Evolutionary conservation across 2,888 invertebrate species (phyloP).

Genomic region (Drosophila niveifrons): DNA sequence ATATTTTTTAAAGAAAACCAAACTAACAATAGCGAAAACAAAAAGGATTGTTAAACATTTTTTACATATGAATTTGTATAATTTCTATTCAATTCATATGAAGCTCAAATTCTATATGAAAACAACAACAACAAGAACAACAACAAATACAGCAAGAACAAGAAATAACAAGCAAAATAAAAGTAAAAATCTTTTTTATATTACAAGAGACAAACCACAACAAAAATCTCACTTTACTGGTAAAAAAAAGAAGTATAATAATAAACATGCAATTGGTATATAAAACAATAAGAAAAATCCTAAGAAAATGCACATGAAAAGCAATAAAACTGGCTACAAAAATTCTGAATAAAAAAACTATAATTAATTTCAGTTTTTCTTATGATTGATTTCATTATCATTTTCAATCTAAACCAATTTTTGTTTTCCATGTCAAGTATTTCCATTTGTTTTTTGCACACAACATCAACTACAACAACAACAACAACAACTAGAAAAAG

Average conservation of each 20-base stretch:
- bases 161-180: slow-evolving; percentile 38
- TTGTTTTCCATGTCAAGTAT: slow-evolving; percentile 39
- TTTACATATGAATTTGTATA: slow-evolving; percentile 75
- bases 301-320: slow-evolving; percentile 61
- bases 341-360: slow-evolving; percentile 25
- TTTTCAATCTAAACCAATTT: slow-evolving; percentile 80
- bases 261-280: slow-evolving; percentile 54
- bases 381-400: slow-evolving; percentile 29
- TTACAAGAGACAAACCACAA: slow-evolving; percentile 72
- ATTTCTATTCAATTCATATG: slow-evolving; percentile 68
- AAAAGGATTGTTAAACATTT: slow-evolving; percentile 72
- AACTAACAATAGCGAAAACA: slow-evolving; percentile 72
- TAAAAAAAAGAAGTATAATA: slow-evolving; percentile 56
- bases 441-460: slow-evolving; percentile 59
- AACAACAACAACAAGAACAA: slow-evolving; percentile 21
- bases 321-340: slow-evolving; percentile 72
- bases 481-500: slow-evolving; percentile 24
- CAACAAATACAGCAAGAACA: slow-evolving; percentile 19
- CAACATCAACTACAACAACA: slow-evolving; percentile 59
- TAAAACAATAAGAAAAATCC: slow-evolving; percentile 36
- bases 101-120: slow-evolving; percentile 47
- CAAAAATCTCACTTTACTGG: slow-evolving; percentile 75
- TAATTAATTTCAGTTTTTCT: slow-evolving; percentile 25
- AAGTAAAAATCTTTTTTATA: slow-evolving; percentile 69
- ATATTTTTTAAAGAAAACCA: slow-evolving; percentile 68